These are phyloP conservation scores for Margaritifera margaritifera DNA, from an alignment of 2,888 invertebrate species.

Conservation along the genomic window DNA sequence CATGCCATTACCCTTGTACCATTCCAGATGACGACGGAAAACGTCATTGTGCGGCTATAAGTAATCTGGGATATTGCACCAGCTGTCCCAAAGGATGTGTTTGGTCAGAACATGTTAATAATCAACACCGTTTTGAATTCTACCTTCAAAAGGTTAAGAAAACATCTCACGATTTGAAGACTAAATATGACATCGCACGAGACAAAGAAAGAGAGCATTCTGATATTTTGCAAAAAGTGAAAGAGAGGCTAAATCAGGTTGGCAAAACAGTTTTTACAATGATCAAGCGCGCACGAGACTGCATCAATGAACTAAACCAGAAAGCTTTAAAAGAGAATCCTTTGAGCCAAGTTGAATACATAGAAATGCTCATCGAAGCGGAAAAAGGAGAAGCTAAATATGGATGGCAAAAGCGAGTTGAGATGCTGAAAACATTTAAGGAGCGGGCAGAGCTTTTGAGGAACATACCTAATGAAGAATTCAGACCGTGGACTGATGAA, in stretches of 20 bases:
- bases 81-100: conserved; percentile 9
- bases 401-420: conserved; percentile 3
- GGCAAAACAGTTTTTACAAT: background rate
- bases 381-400: conserved; percentile 4
- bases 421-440: background rate
- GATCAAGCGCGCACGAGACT: background rate
- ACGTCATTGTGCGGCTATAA: conserved; percentile 6
- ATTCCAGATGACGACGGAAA: conserved; percentile 8
- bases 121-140: background rate
- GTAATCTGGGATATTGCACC: conserved; percentile 1
- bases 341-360: conserved; percentile 10
- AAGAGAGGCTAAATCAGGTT: background rate
- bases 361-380: conserved; percentile 11
- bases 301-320: conserved; percentile 8
- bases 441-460: conserved; percentile 6
- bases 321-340: conserved; percentile 14
- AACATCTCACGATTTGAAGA: conserved; percentile 11
- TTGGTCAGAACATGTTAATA: conserved; percentile 8
- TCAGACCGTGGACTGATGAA: conserved; percentile 4
- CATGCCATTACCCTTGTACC: conserved; percentile 4
- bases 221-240: conserved; percentile 1
- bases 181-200: conserved; percentile 10
- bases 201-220: conserved; percentile 5
- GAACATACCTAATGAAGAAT: conserved; percentile 1
- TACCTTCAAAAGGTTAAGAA: background rate